Base-by-base conservation (phyloP, 1,140 invertebrate genomes). In the Mizuhopecten yessoensis region DNA sequence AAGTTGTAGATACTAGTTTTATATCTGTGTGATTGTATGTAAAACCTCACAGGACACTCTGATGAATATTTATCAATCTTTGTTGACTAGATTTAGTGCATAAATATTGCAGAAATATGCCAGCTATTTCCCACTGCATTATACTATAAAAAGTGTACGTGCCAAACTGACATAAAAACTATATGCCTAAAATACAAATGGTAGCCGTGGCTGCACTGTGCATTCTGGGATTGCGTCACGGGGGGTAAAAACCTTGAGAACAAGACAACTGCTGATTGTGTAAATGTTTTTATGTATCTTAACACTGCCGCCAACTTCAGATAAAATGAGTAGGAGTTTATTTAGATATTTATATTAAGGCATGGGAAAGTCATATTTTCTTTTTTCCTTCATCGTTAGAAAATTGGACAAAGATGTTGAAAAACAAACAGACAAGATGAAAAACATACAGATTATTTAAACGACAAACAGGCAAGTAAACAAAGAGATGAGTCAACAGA, bases 51-150 rank as follows among this genome's bases (percentile, higher is more conserved):
- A 29, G 57, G 57, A 75, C 57, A 75, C n/a, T 7, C 5, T 75
- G 57, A 75, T 75, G 57, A 75, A 75, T 75, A 75, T 75, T 75
- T 75, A 75, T 75, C 57, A n/a, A n/a, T 75, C 23, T n/a, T 5
- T 75, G 57, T 29, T 75, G 23, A 75, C 57, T 75, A 75, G 23
- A 75, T 29, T 5, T 75, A 75, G 23, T 75, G 57, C 29, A 75
- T 29, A 29, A 75, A 75, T 75, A 75, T 75, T 29, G 5, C 23
- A 29, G 57, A 75, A 75, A 75, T 75, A 75, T 75, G 15, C 57
- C 23, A 29, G 11, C 3, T 75, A 75, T 75, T 29, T 75, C n/a
- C 5, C n/a, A 29, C n/a, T 75, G 23, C 29, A 75, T 13, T n/a
- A 75, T 75, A 29, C 0, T 17, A 75, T 75, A 29, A 75, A 29